Conservation (phyloP, 2,888 invertebrate species). For the Drosophila mercatorum region DNA sequence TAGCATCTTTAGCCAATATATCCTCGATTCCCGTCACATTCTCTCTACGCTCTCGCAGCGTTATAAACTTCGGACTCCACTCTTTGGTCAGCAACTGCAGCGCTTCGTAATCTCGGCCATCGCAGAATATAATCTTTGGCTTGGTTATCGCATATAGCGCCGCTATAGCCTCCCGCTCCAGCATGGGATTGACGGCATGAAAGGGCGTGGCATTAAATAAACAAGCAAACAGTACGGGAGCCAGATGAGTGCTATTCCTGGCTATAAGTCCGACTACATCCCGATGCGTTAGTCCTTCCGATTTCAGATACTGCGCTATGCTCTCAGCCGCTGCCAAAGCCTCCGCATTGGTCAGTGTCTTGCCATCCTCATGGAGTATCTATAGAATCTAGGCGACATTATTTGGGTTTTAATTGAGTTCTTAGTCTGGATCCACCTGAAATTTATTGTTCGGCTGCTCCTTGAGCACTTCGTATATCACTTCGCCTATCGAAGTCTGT, state of each 20-base stretch:
- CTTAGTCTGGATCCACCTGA: slow-evolving; percentile 8
- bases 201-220: slow-evolving; percentile 61
- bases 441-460: slow-evolving; percentile 23
- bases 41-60: slow-evolving; percentile 23
- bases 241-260: slow-evolving; percentile 45
- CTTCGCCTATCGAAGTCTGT: slow-evolving; percentile 33
- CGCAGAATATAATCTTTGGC: slow-evolving; percentile 69
- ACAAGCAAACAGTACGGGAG: slow-evolving; percentile 54
- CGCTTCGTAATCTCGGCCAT: slow-evolving; percentile 43
- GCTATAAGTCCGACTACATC: slow-evolving; percentile 68
- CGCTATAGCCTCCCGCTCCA: slow-evolving; percentile 36
- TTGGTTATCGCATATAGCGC: slow-evolving; percentile 53
- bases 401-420: no score
- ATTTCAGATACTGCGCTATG: slow-evolving; percentile 48
- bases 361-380: slow-evolving; percentile 30
- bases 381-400: no score
- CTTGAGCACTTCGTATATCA: slow-evolving; percentile 34
- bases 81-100: slow-evolving; percentile 36
- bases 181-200: slow-evolving; percentile 58
- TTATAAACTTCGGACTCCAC: slow-evolving; percentile 40
- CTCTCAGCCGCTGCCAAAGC: slow-evolving; percentile 39
- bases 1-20: slow-evolving; percentile 1
- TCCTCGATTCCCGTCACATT: slow-evolving; percentile 32
- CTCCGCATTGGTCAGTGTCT: slow-evolving; percentile 47
- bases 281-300: slow-evolving; percentile 45